A percentile compares a stretch with the other conserved stretches of the same genome.
These are phyloP conservation scores for Romanogobio albipinnatus DNA, from an alignment of 2,113 vertebrate species.

Conservation along the genomic window DNA sequence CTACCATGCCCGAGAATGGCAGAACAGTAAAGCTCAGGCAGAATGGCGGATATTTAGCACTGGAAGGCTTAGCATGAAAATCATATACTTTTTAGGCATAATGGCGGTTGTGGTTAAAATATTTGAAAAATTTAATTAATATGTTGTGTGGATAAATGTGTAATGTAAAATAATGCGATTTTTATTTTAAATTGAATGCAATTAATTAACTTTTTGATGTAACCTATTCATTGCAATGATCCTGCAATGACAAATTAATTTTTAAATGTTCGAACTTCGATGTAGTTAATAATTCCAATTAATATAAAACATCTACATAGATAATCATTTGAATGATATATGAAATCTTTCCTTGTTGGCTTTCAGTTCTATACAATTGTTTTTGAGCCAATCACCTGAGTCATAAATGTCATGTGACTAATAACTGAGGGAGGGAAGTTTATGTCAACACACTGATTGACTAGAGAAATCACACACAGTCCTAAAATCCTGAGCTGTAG, in stretches of 20 bases:
- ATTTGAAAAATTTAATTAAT: background rate
- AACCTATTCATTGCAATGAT: background rate
- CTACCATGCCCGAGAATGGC: background rate
- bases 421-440: background rate
- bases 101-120: background rate
- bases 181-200: background rate
- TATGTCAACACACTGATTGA: background rate
- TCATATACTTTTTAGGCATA: background rate
- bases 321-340: background rate
- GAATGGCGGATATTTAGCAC: slow-evolving; percentile 31
- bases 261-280: background rate
- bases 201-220: background rate
- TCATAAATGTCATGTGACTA: background rate
- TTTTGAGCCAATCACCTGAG: background rate
- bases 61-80: slow-evolving; percentile 22
- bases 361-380: background rate
- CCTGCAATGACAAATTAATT: background rate
- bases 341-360: background rate
- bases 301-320: background rate
- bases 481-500: background rate
- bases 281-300: background rate
- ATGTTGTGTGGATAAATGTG: background rate
- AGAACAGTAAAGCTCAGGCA: background rate
- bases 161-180: background rate
- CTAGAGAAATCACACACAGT: background rate